Base-by-base conservation (phyloP, 1,140 invertebrate genomes). In the Cyclina sinensis region DNA sequence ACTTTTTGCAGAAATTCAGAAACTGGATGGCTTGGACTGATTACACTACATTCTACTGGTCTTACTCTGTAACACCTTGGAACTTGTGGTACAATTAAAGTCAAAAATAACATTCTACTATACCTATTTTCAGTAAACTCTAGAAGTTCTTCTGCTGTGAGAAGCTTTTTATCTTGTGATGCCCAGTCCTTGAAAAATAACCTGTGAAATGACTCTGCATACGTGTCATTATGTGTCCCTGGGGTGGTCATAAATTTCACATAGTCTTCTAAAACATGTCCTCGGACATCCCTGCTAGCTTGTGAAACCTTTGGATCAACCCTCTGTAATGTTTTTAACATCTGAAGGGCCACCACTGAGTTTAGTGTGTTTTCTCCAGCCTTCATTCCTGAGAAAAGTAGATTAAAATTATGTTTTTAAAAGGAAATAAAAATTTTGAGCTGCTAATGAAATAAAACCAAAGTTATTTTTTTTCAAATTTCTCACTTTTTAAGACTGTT, bases 241-340 rank as follows among this genome's bases (percentile, higher is more conserved):
- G 94, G 94, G 16, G 94, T 93, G n/a, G 94, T 94, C 94, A 94
- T 94, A 86, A 94, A 93, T 51, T 89, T 89, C 2, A 94, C 94
- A 87, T 94, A 94, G 18, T 92, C 92, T 70, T 92, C 93, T 70
- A 94, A 70, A 21, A 94, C 92, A 37, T 51, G 43, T 1, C 88
- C 91, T 51, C 91, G 79, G 4, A 94, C 85, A 0, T 93, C 91
- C 7, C 91, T 51, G 27, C 91, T 90, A 14, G 90, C 48, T 57
- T 90, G 86, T 0, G 62, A 70, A 2, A 78, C 35, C 2, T 92
- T 59, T n/a, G 90, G 92, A 79, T 94, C 94, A 51, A 91, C 85
- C 46, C 37, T 74, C 27, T 88, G 80, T 90, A 94, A 91, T 0
- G 92, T 90, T 51, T 92, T 90, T 1, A 94, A 24, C 37, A 92